phyloP scores from a whole-genome alignment of 2,113 vertebrate genomes.

The Uropsilus gracilis region DNA sequence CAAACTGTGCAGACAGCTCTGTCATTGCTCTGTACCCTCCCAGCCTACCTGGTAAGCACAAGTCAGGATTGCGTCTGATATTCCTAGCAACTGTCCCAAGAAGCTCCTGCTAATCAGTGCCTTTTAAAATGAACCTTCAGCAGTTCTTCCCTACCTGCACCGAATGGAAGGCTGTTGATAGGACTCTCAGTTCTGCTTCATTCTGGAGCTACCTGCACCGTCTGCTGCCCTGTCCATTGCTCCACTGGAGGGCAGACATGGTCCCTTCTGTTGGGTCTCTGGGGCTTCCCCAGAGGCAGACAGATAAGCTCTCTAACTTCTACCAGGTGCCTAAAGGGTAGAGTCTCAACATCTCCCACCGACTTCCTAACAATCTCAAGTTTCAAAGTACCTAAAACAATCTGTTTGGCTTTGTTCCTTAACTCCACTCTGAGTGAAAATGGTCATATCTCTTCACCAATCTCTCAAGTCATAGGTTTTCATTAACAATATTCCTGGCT shows the following conservation, averaged over 20 bases:
- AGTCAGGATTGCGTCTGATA: neutral
- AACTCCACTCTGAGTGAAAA: neutral
- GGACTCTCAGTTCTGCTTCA: neutral
- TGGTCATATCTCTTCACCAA: neutral
- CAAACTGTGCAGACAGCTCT: neutral
- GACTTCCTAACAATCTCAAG: neutral
- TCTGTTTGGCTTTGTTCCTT: neutral
- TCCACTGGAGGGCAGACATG: neutral
- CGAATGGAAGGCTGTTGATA: neutral
- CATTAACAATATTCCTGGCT: neutral
- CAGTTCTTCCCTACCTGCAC: neutral
- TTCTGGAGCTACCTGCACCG: neutral
- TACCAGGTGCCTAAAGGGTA: neutral
- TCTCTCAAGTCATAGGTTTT: neutral
- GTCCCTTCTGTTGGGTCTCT: too few species aligned
- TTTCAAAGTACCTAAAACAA: neutral
- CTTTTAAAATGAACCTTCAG: neutral
- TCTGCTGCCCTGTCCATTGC: neutral
- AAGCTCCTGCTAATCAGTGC: neutral
- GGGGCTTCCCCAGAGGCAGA: neutral
- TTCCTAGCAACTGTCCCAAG: neutral
- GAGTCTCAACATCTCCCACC: neutral
- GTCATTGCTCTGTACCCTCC: rapidly evolving
- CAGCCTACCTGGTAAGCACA: slow-evolving; percentile 6
- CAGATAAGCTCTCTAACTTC: neutral